Percentiles rank a stretch among this genome's conserved stretches.
phyloP scores from a whole-genome alignment of 1,140 invertebrate genomes.

The Argopecten irradians region DNA sequence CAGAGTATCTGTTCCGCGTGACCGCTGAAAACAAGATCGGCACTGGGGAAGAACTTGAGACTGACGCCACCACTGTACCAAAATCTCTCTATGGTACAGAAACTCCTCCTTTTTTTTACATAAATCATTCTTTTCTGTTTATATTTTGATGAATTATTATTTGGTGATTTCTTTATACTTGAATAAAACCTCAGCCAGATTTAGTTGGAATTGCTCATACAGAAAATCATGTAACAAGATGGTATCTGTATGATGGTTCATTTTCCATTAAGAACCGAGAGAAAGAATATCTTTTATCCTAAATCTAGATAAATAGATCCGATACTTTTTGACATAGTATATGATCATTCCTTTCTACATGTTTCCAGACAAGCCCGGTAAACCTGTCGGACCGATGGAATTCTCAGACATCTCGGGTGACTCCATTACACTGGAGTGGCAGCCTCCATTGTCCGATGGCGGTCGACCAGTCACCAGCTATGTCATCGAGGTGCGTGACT shows the following conservation, averaged over 20 bases:
- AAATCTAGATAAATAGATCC: too few species aligned
- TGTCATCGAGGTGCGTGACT: slow-evolving; percentile 73
- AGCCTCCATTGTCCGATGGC: slow-evolving; percentile 69
- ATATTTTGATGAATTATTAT: too few species aligned
- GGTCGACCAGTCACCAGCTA: slow-evolving; percentile 69
- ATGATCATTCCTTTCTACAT: neutral
- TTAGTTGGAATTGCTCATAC: neutral
- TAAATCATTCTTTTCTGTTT: too few species aligned
- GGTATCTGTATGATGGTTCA: too few species aligned
- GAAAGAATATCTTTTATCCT: too few species aligned
- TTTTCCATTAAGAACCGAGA: slow-evolving; percentile 45
- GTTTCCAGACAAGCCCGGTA: slow-evolving; percentile 53
- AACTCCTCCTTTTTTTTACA: too few species aligned
- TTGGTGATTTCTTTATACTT: too few species aligned
- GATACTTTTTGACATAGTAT: too few species aligned
- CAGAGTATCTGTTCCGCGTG: slow-evolving; percentile 94
- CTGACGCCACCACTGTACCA: slow-evolving; percentile 85
- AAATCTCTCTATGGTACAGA: slow-evolving; percentile 97
- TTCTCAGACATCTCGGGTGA: slow-evolving; percentile 60
- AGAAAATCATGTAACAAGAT: too few species aligned
- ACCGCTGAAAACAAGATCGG: slow-evolving; percentile 96
- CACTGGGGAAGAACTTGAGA: slow-evolving; percentile 85
- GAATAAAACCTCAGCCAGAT: neutral
- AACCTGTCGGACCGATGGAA: slow-evolving; percentile 59
- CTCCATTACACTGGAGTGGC: slow-evolving; percentile 67